Evolutionary conservation across 30 jellyfish, hydroid and myxozoan genomes (phyloP).

Genomic region (Hydractinia echinata): DNA sequence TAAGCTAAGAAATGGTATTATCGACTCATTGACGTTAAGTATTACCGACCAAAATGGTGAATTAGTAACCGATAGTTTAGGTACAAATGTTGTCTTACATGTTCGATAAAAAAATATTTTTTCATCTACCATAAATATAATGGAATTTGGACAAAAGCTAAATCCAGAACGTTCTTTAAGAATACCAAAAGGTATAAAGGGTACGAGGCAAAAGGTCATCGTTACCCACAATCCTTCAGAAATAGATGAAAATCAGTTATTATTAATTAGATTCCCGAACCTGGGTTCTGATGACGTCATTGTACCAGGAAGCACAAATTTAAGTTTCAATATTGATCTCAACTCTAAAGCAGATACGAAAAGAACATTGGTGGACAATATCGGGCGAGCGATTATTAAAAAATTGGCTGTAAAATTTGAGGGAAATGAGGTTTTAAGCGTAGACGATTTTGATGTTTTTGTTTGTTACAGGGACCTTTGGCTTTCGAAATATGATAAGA

Average conservation of each 20-base stretch:
- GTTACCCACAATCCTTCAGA: constrained; percentile 10
- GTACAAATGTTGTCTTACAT: not conserved
- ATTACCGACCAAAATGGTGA: not conserved
- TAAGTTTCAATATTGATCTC: not conserved
- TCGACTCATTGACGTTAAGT: constrained; percentile 10
- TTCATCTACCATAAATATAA: not conserved
- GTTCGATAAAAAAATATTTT: not conserved
- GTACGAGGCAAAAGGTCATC: not conserved
- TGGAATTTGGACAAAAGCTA: not conserved
- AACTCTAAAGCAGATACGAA: not conserved
- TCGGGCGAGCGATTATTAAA: constrained; percentile 6
- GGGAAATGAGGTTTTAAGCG: not conserved
- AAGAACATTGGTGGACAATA: not conserved
- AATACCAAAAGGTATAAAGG: not conserved
- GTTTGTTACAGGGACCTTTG: not conserved
- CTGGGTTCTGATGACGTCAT: not conserved
- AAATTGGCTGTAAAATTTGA: not conserved
- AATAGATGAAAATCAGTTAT: not conserved
- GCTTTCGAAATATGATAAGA: not conserved
- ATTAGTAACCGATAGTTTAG: not conserved
- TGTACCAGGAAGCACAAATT: not conserved
- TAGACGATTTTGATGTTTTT: not conserved
- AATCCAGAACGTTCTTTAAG: constrained; percentile 5
- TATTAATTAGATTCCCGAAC: not conserved
- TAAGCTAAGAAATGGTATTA: constrained; percentile 1